A percentile compares a stretch with the other conserved stretches of the same genome.
Conservation (phyloP, 1,140 invertebrate genomes). For the Ladona fulva region DNA sequence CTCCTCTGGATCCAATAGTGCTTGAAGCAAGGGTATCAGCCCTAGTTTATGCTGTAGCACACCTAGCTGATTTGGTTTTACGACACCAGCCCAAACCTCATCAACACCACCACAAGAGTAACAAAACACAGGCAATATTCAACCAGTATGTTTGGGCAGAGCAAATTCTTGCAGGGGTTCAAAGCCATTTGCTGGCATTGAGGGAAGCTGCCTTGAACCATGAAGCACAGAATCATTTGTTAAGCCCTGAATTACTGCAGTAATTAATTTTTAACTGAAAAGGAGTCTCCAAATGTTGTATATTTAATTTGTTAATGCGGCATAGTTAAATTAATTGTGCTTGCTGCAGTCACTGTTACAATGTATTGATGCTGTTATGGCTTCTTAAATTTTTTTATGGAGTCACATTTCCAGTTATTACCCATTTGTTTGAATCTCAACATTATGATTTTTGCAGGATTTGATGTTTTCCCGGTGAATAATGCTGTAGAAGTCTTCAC, state of each 20-base stretch:
- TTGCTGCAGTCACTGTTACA: too few species aligned
- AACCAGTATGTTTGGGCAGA: background rate
- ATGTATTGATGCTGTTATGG: too few species aligned
- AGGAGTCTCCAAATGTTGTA: too few species aligned
- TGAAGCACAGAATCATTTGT: background rate
- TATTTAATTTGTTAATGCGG: too few species aligned
- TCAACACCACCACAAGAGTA: background rate
- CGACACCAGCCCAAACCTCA: background rate
- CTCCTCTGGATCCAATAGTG: slow-evolving; percentile 57
- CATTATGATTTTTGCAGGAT: too few species aligned
- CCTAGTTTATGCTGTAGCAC: slow-evolving; percentile 57
- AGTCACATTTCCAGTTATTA: too few species aligned
- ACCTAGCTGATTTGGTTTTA: slow-evolving; percentile 41
- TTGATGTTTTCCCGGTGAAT: too few species aligned
- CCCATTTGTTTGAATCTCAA: too few species aligned
- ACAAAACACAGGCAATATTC: background rate
- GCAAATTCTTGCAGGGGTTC: background rate
- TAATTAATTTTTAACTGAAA: too few species aligned
- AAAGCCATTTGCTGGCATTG: background rate
- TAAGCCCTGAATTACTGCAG: background rate
- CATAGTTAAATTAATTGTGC: too few species aligned
- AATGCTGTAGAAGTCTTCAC: too few species aligned
- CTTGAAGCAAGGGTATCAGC: slow-evolving; percentile 61
- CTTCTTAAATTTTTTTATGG: too few species aligned
- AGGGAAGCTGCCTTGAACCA: background rate